phyloP scores from a whole-genome alignment of 1,140 invertebrate genomes.

The Platorchestia sp. region DNA sequence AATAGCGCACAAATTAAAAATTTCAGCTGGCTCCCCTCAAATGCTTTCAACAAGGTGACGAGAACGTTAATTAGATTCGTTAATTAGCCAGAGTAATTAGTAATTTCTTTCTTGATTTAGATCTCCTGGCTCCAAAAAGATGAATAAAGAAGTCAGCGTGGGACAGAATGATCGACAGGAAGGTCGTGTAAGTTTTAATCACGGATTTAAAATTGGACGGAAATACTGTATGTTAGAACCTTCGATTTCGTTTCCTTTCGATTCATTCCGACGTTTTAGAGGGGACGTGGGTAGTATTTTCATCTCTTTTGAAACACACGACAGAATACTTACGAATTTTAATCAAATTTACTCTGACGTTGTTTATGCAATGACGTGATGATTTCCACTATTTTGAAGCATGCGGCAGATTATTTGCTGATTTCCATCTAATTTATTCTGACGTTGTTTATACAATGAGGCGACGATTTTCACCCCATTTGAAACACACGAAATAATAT shows the following conservation, averaged over 20 bases:
- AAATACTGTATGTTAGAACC: neutral
- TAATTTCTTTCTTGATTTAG: neutral
- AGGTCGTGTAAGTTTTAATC: neutral
- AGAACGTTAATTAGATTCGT: neutral
- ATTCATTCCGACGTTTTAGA: neutral
- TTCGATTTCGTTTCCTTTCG: neutral
- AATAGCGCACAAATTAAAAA: neutral
- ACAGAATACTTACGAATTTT: no score
- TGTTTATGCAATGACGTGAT: no score
- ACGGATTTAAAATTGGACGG: neutral
- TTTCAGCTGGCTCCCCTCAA: neutral
- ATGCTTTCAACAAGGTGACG: neutral
- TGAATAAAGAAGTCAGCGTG: neutral
- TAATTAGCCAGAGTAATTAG: neutral
- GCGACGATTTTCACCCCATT: no score
- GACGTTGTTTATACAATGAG: no score
- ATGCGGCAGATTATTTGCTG: no score
- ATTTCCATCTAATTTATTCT: no score
- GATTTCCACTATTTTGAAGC: no score
- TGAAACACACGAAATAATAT: no score
- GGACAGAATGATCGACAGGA: neutral
- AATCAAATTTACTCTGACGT: no score
- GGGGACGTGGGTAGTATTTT: no score
- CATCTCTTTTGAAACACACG: no score
- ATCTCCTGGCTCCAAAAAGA: neutral